Conservation (phyloP, 2,888 invertebrate genomes). For the Agonum fuliginosum region DNA sequence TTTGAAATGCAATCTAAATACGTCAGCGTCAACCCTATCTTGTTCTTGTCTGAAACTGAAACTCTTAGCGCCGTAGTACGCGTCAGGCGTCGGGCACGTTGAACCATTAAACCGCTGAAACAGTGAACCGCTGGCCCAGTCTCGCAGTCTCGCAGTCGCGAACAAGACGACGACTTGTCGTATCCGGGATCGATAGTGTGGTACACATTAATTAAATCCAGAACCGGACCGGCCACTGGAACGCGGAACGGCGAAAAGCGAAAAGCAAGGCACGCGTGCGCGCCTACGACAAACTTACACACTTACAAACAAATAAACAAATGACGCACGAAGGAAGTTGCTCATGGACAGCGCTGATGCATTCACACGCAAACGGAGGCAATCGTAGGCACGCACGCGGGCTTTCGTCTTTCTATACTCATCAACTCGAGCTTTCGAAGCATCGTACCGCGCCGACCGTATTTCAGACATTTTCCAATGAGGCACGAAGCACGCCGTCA, state of each 20-base stretch:
- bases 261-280: constrained; percentile 21
- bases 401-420: background rate
- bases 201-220: constrained; percentile 54
- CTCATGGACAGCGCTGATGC: constrained; percentile 50
- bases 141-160: background rate
- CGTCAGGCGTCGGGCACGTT: background rate
- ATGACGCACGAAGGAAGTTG: constrained; percentile 55
- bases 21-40: background rate
- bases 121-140: background rate
- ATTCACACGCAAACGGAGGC: constrained; percentile 19
- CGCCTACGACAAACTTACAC: constrained; percentile 15
- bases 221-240: constrained; percentile 27
- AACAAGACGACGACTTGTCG: constrained; percentile 47
- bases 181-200: constrained; percentile 41
- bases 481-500: background rate
- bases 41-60: background rate
- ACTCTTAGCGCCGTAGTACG: no score
- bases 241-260: background rate
- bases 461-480: constrained; percentile 34
- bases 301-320: constrained; percentile 20
- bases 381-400: constrained; percentile 8
- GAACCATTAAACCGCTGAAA: background rate
- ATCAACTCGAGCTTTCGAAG: background rate
- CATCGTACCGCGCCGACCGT: background rate
- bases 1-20: constrained; percentile 34